Percentiles rank a stretch among this genome's conserved stretches.
Evolutionary conservation across 2,113 vertebrate genomes (phyloP).

Genomic region (Mungos mungo): DNA sequence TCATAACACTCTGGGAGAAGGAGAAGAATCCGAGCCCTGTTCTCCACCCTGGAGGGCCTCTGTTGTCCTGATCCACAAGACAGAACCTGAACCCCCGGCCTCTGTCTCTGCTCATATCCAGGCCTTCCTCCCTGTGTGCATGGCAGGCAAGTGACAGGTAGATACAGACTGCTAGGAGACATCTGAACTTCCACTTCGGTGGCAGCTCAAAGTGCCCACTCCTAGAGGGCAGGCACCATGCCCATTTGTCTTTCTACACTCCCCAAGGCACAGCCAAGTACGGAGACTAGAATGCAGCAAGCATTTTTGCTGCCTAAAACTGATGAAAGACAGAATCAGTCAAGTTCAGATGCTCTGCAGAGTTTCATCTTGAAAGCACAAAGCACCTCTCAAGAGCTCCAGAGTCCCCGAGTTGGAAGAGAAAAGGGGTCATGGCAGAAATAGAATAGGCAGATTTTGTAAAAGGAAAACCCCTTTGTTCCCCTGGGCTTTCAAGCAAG

Average conservation of each 20-base stretch:
- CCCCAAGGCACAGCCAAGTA: background rate
- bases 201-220: background rate
- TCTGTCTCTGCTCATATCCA: background rate
- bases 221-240: background rate
- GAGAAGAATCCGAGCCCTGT: background rate
- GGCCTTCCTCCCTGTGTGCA: no score
- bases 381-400: background rate
- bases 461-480: constrained; percentile 46
- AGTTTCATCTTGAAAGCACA: constrained; percentile 31
- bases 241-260: background rate
- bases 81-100: background rate
- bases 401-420: background rate
- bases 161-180: accelerated
- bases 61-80: background rate
- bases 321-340: background rate
- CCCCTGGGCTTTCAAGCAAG: constrained; percentile 49
- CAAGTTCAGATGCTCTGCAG: background rate
- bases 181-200: background rate
- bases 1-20: background rate
- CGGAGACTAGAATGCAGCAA: background rate
- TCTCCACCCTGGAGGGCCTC: background rate
- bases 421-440: background rate
- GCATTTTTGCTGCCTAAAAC: background rate
- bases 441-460: constrained; percentile 39
- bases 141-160: background rate